Percentiles rank a stretch among this genome's conserved stretches.
phyloP scores from a whole-genome alignment of 2,888 invertebrate species.

The Pilophorus perplexus region DNA sequence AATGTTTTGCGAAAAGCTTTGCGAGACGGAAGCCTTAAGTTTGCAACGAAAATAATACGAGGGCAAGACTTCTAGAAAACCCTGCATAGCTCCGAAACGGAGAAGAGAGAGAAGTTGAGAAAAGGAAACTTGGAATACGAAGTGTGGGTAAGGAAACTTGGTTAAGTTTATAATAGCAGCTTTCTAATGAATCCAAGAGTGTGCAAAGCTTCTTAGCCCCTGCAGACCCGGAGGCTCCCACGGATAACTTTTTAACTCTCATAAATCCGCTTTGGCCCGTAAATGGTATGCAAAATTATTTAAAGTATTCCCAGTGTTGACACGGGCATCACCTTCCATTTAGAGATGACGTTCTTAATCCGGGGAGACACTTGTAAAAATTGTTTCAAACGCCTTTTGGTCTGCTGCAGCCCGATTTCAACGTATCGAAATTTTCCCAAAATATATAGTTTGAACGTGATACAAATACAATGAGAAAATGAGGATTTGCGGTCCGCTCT shows the following conservation, averaged over 20 bases:
- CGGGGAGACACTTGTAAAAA: slow-evolving; percentile 20
- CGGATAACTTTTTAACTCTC: slow-evolving; percentile 39
- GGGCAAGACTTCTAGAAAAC: too few species aligned
- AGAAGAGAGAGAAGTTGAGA: slow-evolving; percentile 2
- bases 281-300: slow-evolving; percentile 46
- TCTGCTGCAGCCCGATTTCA: too few species aligned
- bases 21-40: not conserved
- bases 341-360: slow-evolving; percentile 32
- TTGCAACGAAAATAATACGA: not conserved
- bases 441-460: too few species aligned
- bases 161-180: slow-evolving; percentile 35
- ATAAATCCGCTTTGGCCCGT: slow-evolving; percentile 36
- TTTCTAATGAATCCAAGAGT: slow-evolving; percentile 38
- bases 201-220: slow-evolving; percentile 35
- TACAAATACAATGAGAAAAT: too few species aligned
- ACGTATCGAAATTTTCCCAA: too few species aligned
- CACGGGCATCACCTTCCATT: slow-evolving; percentile 39
- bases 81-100: too few species aligned
- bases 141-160: slow-evolving; percentile 28
- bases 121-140: slow-evolving; percentile 23
- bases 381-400: slow-evolving; percentile 28
- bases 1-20: not conserved
- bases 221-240: slow-evolving; percentile 30
- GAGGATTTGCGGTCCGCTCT: too few species aligned
- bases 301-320: slow-evolving; percentile 41